Base-by-base conservation (phyloP, 2,797 vertebrate species). In the Brachyalestes nurse region DNA sequence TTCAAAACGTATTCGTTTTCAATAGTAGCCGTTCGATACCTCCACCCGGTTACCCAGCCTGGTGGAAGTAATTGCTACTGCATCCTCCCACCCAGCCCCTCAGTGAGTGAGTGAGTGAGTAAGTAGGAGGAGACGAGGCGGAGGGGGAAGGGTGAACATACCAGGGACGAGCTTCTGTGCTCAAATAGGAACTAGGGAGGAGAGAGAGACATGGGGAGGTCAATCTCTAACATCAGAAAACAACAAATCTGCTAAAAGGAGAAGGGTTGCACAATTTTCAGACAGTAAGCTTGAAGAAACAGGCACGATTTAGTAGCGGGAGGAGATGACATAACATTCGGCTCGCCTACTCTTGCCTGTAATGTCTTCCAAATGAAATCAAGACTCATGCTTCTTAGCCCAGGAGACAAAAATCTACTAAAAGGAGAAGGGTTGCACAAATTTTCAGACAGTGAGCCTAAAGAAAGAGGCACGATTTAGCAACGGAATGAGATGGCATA, bases 131-230 rank as follows among this genome's bases (percentile, higher is more conserved):
- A 87, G 85, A 82, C 55, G 82, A 79, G 69, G 73, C 66, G 77
- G 82, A 77, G 84, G 90, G 92, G 92, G 92, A 89, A 91, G 90
- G 91, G 91, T 90, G 90, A 92, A 90, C 78, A 87, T 58, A 86
- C 71, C 89, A 91, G 88, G 88, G 89, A 90, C 85, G 87, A 92
- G 89, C 90, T 90, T 93, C 92, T 93, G 91, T 89, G 90, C 90
- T 82, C 55, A 86, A 72, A 83, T 58, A 83, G 87, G 85, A 91
- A 89, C 85, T 87, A 86, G 88, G 10, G 10, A 9, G 13, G 47
- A 47, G 47, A 42, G 72, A 77, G 78, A 75, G 84, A 87, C 83
- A 87, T 66, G 83, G 83, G 85, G 80, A 82, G 84, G 84, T 81
- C 67, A 75, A 81, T 69, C 62, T 42, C 61, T 28, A 45, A 78